Evolutionary conservation across 2,888 invertebrate species (phyloP).

Genomic region (Nipponacmea schrenckii): DNA sequence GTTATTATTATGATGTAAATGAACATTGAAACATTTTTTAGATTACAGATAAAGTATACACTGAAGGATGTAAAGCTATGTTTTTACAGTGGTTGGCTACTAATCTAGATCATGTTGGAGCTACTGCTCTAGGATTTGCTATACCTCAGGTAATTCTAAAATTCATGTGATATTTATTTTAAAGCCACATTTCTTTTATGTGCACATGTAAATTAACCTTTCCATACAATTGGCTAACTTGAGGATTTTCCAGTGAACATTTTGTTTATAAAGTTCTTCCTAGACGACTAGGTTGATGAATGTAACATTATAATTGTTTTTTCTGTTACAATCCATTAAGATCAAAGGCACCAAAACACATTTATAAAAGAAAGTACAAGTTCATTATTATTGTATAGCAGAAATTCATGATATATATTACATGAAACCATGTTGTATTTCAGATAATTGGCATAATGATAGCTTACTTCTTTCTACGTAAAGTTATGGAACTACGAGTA

Average conservation of each 20-base stretch:
- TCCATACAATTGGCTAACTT: too few species aligned
- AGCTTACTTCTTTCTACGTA: constrained; percentile 55
- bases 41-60: constrained; percentile 42
- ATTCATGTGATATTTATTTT: not conserved
- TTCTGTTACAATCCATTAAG: too few species aligned
- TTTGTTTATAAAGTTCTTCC: too few species aligned
- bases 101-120: constrained; percentile 58
- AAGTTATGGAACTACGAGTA: constrained; percentile 52
- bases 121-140: constrained; percentile 57
- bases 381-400: not conserved
- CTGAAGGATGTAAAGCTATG: constrained; percentile 50
- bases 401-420: too few species aligned
- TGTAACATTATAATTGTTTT: too few species aligned
- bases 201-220: too few species aligned
- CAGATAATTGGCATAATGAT: constrained; percentile 62
- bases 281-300: too few species aligned
- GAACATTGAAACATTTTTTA: constrained; percentile 13
- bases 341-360: too few species aligned
- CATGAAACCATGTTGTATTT: constrained; percentile 11
- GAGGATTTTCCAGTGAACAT: too few species aligned
- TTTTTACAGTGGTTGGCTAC: constrained; percentile 52
- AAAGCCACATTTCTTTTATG: not conserved
- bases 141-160: constrained; percentile 55
- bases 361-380: too few species aligned
- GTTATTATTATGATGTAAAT: too few species aligned